Evolutionary conservation across 1,140 invertebrate genomes (phyloP), one percentile per base, ranked within the genome.

Genomic region (Aradophagus sp.): DNA sequence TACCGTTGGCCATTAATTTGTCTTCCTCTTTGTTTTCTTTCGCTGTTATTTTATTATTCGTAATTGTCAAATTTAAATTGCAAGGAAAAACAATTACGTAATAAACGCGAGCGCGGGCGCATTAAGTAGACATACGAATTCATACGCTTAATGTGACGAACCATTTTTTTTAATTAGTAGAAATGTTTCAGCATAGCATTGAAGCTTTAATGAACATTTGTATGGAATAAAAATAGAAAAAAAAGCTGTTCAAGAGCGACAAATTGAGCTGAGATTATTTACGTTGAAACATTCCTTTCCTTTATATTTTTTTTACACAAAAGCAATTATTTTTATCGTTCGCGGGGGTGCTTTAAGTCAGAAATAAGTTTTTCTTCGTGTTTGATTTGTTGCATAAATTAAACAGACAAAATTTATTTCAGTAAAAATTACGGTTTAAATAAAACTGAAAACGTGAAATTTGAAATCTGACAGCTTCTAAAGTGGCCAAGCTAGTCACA

Each of bases 361-460:
- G n/a, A n/a, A n/a, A n/a, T n/a, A n/a, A n/a, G n/a, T n/a, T n/a
- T n/a, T n/a, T n/a, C n/a, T 52, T 31, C 20, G 15, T 41, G 27
- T 44, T 20, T 8, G 20, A 44, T 52, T 58, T 52, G 16, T 38
- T 56, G n/a, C 47, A 10, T n/a, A 41, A 19, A 47, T 27, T 8
- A 16, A 11, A 55, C 47, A 55, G 35, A 45, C 56, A 66, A 66
- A 26, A 48, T 55, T 55, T 66, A 42, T 50, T 56, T 39, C 59
- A 67, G 59, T 67, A 59, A 67, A 67, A 67, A 67, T 45, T 67
- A 67, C 50, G 47, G 29, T 26, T n/a, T 5, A 34, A 67, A 13
- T 53, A 32, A 53, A 20, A 29, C 10, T n/a, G n/a, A n/a, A n/a
- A n/a, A 52, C 34, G 32, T 44, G 45, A 59, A 67, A 53, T 59